A percentile compares a stretch with the other conserved stretches of the same genome.
These are phyloP conservation scores for Syrrhaptes paradoxus DNA, from an alignment of 2,113 vertebrate genomes.

Conservation along the genomic window DNA sequence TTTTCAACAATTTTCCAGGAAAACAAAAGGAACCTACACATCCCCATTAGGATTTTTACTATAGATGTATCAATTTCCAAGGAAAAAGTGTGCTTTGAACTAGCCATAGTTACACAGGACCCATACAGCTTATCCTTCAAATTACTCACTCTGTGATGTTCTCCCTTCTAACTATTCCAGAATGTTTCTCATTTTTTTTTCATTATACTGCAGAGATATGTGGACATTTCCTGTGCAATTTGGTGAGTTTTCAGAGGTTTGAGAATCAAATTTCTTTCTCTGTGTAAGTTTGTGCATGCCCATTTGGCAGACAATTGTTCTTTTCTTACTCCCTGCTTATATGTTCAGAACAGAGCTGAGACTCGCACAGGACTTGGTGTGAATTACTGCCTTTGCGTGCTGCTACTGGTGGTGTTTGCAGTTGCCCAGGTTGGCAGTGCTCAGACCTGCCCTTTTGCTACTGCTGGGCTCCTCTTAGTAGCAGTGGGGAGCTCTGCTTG, in stretches of 20 bases:
- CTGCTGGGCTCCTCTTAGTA: not conserved
- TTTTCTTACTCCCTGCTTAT: not conserved
- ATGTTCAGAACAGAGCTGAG: not conserved
- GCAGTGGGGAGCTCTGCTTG: not conserved
- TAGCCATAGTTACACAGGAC: not conserved
- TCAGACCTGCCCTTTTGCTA: not conserved
- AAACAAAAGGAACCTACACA: not conserved
- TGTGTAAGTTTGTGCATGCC: not conserved
- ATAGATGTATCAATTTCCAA: not conserved
- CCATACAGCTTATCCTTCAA: not conserved
- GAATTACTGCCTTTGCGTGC: not conserved
- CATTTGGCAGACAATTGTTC: not conserved
- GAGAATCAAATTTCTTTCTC: not conserved
- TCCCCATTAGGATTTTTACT: not conserved
- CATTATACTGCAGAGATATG: not conserved
- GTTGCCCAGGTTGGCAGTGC: not conserved
- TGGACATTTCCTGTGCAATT: not conserved
- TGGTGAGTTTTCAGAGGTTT: not conserved
- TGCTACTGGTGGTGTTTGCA: not conserved
- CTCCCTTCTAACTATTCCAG: not conserved
- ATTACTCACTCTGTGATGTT: not conserved
- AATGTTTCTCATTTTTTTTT: not conserved
- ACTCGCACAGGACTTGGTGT: rapidly evolving
- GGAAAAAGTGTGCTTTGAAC: not conserved
- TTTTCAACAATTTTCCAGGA: not conserved